These are phyloP conservation scores for Nasalis larvatus DNA, from an alignment of 2,113 vertebrate genomes.

Conservation along the genomic window DNA sequence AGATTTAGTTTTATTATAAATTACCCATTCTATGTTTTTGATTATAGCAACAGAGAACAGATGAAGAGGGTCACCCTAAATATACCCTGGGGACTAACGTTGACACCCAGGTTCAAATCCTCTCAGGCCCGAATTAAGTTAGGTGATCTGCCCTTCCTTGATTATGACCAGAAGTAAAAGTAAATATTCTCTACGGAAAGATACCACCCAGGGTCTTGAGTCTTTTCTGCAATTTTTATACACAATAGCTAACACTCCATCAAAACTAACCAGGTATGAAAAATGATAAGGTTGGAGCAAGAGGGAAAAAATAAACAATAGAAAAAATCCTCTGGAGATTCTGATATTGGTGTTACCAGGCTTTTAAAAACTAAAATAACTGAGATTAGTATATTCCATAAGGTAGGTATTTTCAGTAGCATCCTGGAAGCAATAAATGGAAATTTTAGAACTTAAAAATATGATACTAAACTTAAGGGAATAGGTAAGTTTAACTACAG, in stretches of 20 bases:
- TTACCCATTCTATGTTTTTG: neutral
- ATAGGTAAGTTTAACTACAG: neutral
- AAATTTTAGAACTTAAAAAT: neutral
- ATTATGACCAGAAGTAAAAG: neutral
- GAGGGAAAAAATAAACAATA: neutral
- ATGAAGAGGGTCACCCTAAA: neutral
- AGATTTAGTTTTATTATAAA: neutral
- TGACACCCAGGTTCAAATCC: neutral
- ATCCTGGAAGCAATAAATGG: neutral
- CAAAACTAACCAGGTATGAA: neutral
- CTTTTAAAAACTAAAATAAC: neutral
- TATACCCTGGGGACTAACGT: neutral
- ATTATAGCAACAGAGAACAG: neutral
- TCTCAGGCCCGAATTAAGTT: neutral
- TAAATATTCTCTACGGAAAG: conserved; percentile 16
- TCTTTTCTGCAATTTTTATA: neutral
- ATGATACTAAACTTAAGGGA: neutral
- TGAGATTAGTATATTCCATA: neutral
- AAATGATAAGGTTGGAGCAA: neutral
- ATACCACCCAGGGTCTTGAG: neutral
- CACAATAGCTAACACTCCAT: neutral
- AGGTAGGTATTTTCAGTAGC: neutral
- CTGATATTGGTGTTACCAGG: neutral
- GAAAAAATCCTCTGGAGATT: neutral
- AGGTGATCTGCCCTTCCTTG: neutral